Conservation (phyloP, 2,797 vertebrate genomes). For the Philypnodon macrostomus region DNA sequence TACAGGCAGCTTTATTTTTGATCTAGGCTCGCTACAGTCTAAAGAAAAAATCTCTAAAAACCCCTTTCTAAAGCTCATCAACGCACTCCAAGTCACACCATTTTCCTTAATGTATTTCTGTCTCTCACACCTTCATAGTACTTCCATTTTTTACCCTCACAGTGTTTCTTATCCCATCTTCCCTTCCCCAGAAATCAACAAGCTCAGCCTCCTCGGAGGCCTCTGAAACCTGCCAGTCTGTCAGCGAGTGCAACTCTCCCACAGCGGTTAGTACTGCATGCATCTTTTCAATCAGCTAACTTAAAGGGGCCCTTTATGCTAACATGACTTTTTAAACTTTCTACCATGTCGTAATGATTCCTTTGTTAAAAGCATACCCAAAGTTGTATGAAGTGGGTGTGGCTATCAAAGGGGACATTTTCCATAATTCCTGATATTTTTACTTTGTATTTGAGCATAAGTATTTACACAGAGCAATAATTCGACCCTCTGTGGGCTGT, state of each 20-base stretch:
- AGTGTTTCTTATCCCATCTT: conserved; percentile 39
- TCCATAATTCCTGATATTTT: too few species aligned
- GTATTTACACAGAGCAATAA: too few species aligned
- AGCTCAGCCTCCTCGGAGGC: conserved; percentile 97
- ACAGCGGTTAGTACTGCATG: conserved; percentile 88
- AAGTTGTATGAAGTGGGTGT: too few species aligned
- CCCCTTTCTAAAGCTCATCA: conserved; percentile 42
- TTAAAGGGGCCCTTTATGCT: conserved; percentile 26
- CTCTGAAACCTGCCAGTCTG: conserved; percentile 95
- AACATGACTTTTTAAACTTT: too few species aligned
- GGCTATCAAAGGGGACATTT: too few species aligned
- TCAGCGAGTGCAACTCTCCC: conserved; percentile 97
- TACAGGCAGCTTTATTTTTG: conserved; percentile 43
- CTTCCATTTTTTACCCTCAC: conserved; percentile 30
- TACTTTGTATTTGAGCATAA: too few species aligned
- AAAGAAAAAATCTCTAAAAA: conserved; percentile 15
- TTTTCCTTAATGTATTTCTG: conserved; percentile 24
- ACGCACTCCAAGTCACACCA: conserved; percentile 28
- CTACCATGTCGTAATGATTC: too few species aligned
- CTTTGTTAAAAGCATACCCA: too few species aligned
- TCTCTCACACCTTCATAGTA: conserved; percentile 18
- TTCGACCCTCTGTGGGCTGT: too few species aligned
- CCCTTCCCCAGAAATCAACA: conserved; percentile 89
- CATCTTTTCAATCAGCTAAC: conserved; percentile 20
- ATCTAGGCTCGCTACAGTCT: conserved; percentile 27